Percentiles rank a stretch among this genome's conserved stretches.
Evolutionary conservation across 2,113 vertebrate species (phyloP).

Genomic region (Zonotrichia leucophrys): DNA sequence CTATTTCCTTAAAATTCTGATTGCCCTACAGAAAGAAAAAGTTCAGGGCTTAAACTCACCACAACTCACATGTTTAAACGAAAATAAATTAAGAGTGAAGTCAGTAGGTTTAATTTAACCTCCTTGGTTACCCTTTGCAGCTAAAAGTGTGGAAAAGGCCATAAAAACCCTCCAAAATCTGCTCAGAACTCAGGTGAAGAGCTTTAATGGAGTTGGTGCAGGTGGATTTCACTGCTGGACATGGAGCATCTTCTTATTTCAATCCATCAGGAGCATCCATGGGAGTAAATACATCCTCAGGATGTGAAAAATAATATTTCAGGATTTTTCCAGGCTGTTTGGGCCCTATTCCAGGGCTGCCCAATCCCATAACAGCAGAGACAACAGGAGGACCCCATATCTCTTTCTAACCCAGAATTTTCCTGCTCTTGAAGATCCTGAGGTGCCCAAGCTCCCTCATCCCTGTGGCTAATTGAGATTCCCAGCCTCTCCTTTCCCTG

Average conservation of each 20-base stretch:
- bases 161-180: not conserved
- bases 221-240: not conserved
- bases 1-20: not conserved
- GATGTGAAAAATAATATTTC: not conserved
- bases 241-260: not conserved
- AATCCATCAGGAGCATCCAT: not conserved
- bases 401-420: not conserved
- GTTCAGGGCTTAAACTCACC: not conserved
- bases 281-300: rapidly evolving
- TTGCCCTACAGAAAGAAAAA: not conserved
- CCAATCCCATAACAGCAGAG: not conserved
- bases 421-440: rapidly evolving
- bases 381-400: rapidly evolving
- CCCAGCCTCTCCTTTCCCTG: not conserved
- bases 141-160: not conserved
- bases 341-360: not conserved
- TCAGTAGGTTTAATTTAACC: not conserved
- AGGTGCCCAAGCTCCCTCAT: not conserved
- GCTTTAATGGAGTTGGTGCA: not conserved
- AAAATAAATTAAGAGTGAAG: not conserved
- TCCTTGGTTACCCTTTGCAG: not conserved
- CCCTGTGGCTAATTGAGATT: not conserved
- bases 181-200: not conserved
- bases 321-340: not conserved
- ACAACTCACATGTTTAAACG: not conserved